Evolutionary conservation across 2,113 vertebrate species (phyloP).

Genomic region (Ifrita kowaldi): DNA sequence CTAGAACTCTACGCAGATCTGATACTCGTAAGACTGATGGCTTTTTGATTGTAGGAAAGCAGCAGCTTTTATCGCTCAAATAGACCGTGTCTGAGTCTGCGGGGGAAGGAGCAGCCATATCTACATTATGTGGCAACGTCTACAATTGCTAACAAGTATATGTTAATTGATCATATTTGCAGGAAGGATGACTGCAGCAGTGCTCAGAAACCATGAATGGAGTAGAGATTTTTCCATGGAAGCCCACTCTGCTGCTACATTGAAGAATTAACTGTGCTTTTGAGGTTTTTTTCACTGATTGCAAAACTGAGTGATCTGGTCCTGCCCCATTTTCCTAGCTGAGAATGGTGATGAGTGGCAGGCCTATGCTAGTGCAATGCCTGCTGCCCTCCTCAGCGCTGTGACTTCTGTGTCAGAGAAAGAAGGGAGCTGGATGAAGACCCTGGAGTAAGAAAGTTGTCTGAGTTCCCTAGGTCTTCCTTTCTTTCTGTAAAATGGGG

Average conservation of each 20-base stretch:
- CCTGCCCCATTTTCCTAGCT: background rate
- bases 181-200: background rate
- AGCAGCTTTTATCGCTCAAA: slow-evolving; percentile 48
- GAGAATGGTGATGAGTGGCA: background rate
- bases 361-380: background rate
- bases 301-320: background rate
- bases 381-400: background rate
- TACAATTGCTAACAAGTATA: slow-evolving; percentile 10
- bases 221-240: background rate
- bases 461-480: background rate
- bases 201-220: background rate
- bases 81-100: background rate
- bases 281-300: background rate
- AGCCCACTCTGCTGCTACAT: background rate
- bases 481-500: background rate
- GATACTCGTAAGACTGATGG: slow-evolving; percentile 19
- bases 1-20: background rate
- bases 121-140: background rate
- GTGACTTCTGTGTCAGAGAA: background rate
- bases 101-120: slow-evolving; percentile 25
- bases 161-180: slow-evolving; percentile 26
- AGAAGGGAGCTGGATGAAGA: background rate
- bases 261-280: background rate
- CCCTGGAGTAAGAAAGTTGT: background rate
- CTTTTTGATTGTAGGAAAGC: slow-evolving; percentile 29